A percentile compares a stretch with the other conserved stretches of the same genome.
Conservation (phyloP, 2,888 invertebrate species). For the Apocheima hispidaria region DNA sequence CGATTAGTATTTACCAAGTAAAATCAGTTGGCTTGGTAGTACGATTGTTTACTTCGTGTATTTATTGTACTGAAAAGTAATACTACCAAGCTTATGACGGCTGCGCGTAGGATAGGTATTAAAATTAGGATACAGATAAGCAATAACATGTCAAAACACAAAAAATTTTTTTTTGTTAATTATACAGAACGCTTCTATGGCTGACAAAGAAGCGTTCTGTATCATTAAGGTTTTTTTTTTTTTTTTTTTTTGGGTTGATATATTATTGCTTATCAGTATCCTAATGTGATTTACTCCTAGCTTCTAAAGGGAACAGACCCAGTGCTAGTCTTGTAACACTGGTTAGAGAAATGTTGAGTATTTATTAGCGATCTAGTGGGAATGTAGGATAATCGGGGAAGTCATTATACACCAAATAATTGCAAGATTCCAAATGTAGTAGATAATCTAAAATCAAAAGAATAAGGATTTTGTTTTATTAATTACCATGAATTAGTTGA, state of each 20-base stretch:
- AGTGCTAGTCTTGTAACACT: conserved; percentile 47
- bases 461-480: too few relatives aligned
- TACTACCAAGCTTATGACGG: conserved; percentile 47
- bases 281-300: conserved; percentile 64
- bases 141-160: too few relatives aligned
- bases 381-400: conserved; percentile 31
- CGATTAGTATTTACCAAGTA: neutral
- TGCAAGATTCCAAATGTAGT: neutral
- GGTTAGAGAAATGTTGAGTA: conserved; percentile 46
- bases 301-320: conserved; percentile 51
- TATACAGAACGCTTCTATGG: too few relatives aligned
- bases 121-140: too few relatives aligned
- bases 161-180: too few relatives aligned
- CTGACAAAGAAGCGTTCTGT: too few relatives aligned
- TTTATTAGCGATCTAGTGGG: conserved; percentile 36
- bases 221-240: too few relatives aligned
- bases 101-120: conserved; percentile 57
- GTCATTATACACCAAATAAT: too few relatives aligned
- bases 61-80: conserved; percentile 10
- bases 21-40: neutral
- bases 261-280: too few relatives aligned
- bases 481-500: too few relatives aligned
- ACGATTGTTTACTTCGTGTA: conserved; percentile 12
- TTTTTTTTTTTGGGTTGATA: too few relatives aligned
- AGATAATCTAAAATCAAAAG: neutral